Percentiles rank a stretch among this genome's conserved stretches.
These are phyloP conservation scores for Corythornis vintsioides DNA, from an alignment of 2,113 vertebrate species.

Conservation along the genomic window DNA sequence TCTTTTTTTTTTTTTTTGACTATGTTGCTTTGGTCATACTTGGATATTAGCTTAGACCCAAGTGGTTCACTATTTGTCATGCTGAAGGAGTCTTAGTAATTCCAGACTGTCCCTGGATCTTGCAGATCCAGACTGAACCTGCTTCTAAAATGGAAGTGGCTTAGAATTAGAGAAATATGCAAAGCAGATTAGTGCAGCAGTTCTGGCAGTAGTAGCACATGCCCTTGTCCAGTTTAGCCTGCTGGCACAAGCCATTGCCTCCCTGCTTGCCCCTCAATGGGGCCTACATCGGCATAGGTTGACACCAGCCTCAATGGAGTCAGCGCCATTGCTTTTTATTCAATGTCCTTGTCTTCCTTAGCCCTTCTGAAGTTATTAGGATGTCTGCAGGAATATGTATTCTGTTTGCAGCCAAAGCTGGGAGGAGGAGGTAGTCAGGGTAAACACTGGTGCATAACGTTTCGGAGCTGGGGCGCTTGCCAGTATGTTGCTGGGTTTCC, in stretches of 20 bases:
- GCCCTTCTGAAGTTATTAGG: not conserved
- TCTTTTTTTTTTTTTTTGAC: too few species aligned
- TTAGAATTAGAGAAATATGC: not conserved
- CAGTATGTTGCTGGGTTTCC: conserved; percentile 34
- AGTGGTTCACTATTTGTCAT: fast-evolving
- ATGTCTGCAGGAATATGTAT: not conserved
- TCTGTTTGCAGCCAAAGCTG: not conserved
- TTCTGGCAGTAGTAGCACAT: not conserved
- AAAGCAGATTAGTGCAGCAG: not conserved
- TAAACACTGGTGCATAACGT: not conserved
- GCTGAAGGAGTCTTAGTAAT: not conserved
- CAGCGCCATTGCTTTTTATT: not conserved
- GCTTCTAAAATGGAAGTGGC: not conserved
- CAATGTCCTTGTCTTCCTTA: not conserved
- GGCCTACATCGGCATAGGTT: not conserved
- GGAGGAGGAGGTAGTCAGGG: not conserved
- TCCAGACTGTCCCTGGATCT: not conserved
- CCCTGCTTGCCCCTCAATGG: fast-evolving
- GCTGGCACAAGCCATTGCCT: fast-evolving
- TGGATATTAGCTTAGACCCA: not conserved
- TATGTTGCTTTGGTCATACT: fast-evolving
- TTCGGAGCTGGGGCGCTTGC: not conserved
- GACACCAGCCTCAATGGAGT: not conserved
- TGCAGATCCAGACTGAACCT: not conserved
- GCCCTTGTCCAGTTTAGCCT: not conserved